Base-by-base conservation (phyloP, 2,888 invertebrate species). In the Spisula solida region DNA sequence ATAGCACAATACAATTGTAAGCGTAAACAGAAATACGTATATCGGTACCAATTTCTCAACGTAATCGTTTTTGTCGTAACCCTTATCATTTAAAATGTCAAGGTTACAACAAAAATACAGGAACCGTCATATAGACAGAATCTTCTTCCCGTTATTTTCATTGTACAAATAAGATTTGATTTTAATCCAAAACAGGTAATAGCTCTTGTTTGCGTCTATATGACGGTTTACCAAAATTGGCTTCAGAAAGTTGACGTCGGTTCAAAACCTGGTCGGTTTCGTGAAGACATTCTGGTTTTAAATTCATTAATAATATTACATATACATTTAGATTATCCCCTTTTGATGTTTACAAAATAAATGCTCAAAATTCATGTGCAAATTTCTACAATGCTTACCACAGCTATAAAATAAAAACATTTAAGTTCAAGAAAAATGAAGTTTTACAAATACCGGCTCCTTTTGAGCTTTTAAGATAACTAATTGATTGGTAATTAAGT, bases 311-410 rank as follows among this genome's bases (percentile, higher is more conserved):
- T 14, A 48, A 48, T 29, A 79, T 41, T 34, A 70, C 55, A 18
- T 78, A n/a, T n/a, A n/a, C n/a, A n/a, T n/a, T n/a, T 56, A 10
- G 29, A 41, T n/a, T 34, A 25, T 66, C 51, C 29, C 29, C 60
- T n/a, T 78, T 79, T 34, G 51, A 83, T 83, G 83, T 83, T 83
- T 83, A 87, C 83, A 87, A 87, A 83, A n/a, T 70, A 34, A 79
- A 31, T 66, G 48, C 31, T 55, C 82, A 82, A 56, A 66, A 60
- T 66, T 51, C n/a, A 56, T 81, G 87, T 87, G 84, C 87, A 87
- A 75, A 82, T 79, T 83, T 48, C 87, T 79, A 81, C 47, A 48
- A 87, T 55, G 78, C 34, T 51, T 85, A 85, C 85, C 85, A 85
- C 85, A 78, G 79, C 79, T 85, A 85, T 55, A 20, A 56, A 75